Conservation (phyloP, 2,797 vertebrate species). For the Mus minutoides region DNA sequence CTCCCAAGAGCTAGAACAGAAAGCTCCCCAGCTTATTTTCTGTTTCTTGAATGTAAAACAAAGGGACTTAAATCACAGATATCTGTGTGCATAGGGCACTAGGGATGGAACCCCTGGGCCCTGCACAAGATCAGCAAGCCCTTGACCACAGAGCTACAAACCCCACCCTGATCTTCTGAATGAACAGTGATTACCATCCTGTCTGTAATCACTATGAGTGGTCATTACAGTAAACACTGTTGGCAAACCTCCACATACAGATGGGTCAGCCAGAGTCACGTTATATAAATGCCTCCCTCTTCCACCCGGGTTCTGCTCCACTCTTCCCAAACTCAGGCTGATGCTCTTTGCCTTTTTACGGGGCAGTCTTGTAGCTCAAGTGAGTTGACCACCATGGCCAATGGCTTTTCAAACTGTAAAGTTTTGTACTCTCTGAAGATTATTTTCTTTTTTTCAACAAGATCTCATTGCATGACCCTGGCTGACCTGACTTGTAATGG, state of each 20-base stretch:
- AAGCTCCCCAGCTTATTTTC: background rate
- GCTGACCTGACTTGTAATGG: background rate
- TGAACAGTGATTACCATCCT: slow-evolving; percentile 42
- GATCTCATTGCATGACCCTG: background rate
- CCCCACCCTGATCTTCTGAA: slow-evolving; percentile 35
- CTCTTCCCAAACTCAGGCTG: background rate
- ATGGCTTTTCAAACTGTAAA: background rate
- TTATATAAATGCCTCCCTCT: background rate
- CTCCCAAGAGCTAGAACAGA: background rate
- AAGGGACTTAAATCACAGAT: slow-evolving; percentile 34
- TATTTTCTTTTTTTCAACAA: background rate
- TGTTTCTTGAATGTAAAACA: background rate
- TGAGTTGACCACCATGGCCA: background rate
- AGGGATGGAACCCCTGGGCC: background rate
- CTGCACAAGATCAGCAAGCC: background rate
- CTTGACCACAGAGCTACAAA: background rate
- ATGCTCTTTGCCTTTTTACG: background rate
- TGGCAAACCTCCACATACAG: background rate
- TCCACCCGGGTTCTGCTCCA: background rate
- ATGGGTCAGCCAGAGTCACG: background rate
- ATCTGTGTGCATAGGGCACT: background rate
- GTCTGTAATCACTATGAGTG: background rate
- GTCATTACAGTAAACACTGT: background rate
- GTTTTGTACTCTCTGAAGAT: background rate
- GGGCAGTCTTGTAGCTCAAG: background rate